Conservation (phyloP, 2,797 vertebrate genomes). For the Ceryle rudis region DNA sequence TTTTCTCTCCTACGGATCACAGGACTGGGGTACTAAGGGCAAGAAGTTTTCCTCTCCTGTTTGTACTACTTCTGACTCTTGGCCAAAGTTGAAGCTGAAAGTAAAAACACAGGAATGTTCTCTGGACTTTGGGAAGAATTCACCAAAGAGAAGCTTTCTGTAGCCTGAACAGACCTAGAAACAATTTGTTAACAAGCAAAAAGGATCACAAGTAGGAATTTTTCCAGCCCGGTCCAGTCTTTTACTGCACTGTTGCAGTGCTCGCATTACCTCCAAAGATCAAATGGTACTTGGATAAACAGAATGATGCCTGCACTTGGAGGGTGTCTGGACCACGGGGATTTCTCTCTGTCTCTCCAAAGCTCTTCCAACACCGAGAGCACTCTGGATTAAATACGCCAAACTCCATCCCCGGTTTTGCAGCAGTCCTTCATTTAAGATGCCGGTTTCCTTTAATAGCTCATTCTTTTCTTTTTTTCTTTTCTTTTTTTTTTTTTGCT, state of each 20-base stretch:
- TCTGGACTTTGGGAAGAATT: not conserved
- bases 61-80: not conserved
- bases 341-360: not conserved
- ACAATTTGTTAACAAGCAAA: not conserved
- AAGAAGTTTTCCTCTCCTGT: not conserved
- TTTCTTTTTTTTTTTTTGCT: not conserved
- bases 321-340: not conserved
- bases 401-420: not conserved
- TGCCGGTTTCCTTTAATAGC: not conserved
- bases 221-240: not conserved
- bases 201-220: not conserved
- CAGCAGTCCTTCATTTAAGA: not conserved
- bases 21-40: not conserved
- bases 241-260: not conserved
- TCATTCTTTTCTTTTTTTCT: not conserved
- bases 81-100: not conserved
- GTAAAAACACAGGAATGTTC: not conserved
- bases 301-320: not conserved
- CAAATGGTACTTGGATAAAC: not conserved
- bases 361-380: not conserved
- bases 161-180: not conserved
- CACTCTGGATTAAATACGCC: not conserved
- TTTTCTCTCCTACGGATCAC: not conserved
- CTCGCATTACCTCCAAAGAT: not conserved
- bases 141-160: not conserved